These are phyloP conservation scores for Theretra japonica DNA, from an alignment of 2,888 invertebrate species.

Conservation along the genomic window DNA sequence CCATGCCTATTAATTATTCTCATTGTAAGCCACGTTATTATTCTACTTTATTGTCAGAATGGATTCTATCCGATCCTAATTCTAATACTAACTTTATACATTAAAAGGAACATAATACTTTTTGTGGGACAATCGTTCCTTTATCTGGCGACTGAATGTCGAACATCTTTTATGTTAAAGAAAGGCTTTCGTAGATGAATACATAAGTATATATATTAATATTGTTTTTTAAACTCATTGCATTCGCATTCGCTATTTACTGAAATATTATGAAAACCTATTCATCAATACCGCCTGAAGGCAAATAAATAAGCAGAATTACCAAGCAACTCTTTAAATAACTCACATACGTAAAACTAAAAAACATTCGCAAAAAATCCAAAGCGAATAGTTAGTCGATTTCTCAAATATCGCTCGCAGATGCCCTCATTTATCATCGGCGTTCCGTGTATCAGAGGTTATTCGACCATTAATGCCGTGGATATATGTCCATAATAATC, in stretches of 20 bases:
- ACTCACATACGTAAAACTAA: neutral
- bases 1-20: slow-evolving; percentile 27
- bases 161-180: slow-evolving; percentile 17
- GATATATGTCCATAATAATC: slow-evolving; percentile 42
- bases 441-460: slow-evolving; percentile 53
- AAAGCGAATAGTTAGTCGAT: slow-evolving; percentile 42
- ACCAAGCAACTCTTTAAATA: neutral
- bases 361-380: neutral
- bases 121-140: slow-evolving; percentile 33
- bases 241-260: too few relatives aligned
- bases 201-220: neutral
- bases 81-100: slow-evolving; percentile 38
- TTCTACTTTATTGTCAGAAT: slow-evolving; percentile 27
- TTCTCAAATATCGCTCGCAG: slow-evolving; percentile 45
- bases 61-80: slow-evolving; percentile 30
- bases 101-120: slow-evolving; percentile 38
- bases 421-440: slow-evolving; percentile 58
- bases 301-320: neutral
- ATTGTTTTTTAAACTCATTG: neutral
- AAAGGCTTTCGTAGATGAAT: neutral
- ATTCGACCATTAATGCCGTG: slow-evolving; percentile 58
- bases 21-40: slow-evolving; percentile 19
- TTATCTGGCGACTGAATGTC: slow-evolving; percentile 34
- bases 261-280: too few relatives aligned
- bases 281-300: too few relatives aligned